phyloP scores from a whole-genome alignment of 2,888 invertebrate species.

The Plagodis pulveraria region DNA sequence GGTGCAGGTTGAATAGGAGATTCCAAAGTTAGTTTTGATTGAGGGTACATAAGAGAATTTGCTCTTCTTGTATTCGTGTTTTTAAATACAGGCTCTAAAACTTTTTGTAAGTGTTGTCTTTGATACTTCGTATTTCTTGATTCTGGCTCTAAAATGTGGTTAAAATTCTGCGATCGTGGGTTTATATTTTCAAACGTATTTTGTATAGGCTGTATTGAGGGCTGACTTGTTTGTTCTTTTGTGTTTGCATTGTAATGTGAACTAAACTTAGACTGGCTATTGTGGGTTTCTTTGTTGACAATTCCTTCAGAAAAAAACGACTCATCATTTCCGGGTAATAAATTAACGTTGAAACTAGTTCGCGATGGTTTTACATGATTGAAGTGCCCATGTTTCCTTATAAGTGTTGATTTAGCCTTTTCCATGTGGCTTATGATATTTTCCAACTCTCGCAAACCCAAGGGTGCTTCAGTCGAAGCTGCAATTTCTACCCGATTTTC shows the following conservation, averaged over 20 bases:
- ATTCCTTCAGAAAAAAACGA: constrained; percentile 6
- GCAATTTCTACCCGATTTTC: constrained; percentile 67
- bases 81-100: background rate
- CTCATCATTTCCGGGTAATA: constrained; percentile 46
- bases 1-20: background rate
- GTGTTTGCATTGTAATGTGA: background rate
- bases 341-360: constrained; percentile 58
- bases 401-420: constrained; percentile 36
- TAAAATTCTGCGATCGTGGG: background rate
- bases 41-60: background rate
- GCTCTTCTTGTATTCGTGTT: background rate
- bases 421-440: constrained; percentile 63
- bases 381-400: constrained; percentile 15
- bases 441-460: constrained; percentile 68
- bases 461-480: constrained; percentile 51
- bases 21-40: background rate
- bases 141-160: background rate
- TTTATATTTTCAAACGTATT: background rate
- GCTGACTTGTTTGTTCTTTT: background rate
- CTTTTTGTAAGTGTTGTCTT: background rate
- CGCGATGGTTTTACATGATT: constrained; percentile 29
- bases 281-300: constrained; percentile 12
- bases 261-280: background rate
- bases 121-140: background rate
- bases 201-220: background rate